These are phyloP conservation scores for Theonella swinhoei DNA, from an alignment of 37 sponge, comb jelly and placozoan species.

Conservation along the genomic window DNA sequence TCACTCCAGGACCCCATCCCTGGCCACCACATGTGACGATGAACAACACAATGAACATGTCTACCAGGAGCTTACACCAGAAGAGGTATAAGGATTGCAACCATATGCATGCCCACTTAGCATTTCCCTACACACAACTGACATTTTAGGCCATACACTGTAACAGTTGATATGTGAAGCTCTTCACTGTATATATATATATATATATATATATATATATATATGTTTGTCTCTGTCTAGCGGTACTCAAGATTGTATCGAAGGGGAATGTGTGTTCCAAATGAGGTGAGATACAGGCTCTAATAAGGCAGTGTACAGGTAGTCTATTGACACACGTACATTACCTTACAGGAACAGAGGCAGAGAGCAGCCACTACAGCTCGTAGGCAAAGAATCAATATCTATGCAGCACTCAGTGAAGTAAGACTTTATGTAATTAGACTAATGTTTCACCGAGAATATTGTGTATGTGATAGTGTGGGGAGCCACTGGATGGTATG, in stretches of 20 bases:
- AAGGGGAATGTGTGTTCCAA: neutral
- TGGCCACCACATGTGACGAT: neutral
- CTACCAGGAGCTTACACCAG: neutral
- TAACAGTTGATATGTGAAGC: too few relatives aligned
- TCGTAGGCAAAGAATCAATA: neutral
- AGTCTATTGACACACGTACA: too few relatives aligned
- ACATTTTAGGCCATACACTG: too few relatives aligned
- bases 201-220: too few relatives aligned
- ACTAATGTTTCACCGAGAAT: neutral
- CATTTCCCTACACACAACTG: too few relatives aligned
- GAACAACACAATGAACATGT: neutral
- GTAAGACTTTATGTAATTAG: too few relatives aligned
- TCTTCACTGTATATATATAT: too few relatives aligned
- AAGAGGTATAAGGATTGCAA: neutral
- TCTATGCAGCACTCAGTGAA: slow-evolving; percentile 4
- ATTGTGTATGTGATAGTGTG: too few relatives aligned
- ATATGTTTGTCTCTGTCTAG: neutral
- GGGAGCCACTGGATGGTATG: too few relatives aligned
- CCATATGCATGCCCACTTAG: neutral
- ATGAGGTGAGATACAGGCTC: too few relatives aligned
- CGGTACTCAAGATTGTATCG: neutral
- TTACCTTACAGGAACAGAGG: neutral
- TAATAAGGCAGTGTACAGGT: too few relatives aligned
- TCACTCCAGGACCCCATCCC: neutral
- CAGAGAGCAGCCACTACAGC: neutral